Base-by-base conservation (phyloP, 1,140 invertebrate genomes). In the Tetramorium simillimum region DNA sequence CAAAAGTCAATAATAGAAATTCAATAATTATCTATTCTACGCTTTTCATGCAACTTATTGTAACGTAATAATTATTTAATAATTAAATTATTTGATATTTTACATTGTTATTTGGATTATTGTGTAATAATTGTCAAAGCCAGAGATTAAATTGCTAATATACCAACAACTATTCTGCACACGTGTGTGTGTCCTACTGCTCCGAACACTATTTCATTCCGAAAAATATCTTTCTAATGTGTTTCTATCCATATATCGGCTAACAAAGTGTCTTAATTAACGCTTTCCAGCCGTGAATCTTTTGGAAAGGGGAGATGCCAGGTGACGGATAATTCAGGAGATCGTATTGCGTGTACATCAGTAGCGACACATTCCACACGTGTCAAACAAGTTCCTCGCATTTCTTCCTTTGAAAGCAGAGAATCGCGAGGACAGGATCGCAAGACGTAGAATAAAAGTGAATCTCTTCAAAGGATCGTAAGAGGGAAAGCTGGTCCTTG, bases 391-490 rank as follows among this genome's bases (percentile, higher is more conserved):
- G 51, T 60, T 82, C 56, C 67, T 82, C 53, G 37, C 78, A 33
- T 81, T 81, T 67, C 67, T 60, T 28, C 24, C 80, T 82, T 82
- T 82, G 80, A 72, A 73, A 82, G 53, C 2, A 24, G 40, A 73
- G 69, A 72, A 82, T 73, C 12, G 18, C 24, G 67, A 33, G 24
- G 53, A 82, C 37, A 58, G 65, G 65, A n/a, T n/a, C 46, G 53
- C 46, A 60, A 70, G 65, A 60, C 21, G 40, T 58, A 58, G 40
- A 82, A 82, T 58, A 58, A 82, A 58, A 40, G 24, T 58, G 18
- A 58, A 82, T 37, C 24, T 73, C 14, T 81, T 72, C 63, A 85
- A 85, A 75, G 46, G 33, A 70, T 70, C 51, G 46, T 18, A 70
- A 16, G 9, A 46, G 28, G 24, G 4, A 51, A 43, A 49, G 9